Evolutionary conservation across 2,888 invertebrate species (phyloP).

Genomic region (Crematogaster levior): DNA sequence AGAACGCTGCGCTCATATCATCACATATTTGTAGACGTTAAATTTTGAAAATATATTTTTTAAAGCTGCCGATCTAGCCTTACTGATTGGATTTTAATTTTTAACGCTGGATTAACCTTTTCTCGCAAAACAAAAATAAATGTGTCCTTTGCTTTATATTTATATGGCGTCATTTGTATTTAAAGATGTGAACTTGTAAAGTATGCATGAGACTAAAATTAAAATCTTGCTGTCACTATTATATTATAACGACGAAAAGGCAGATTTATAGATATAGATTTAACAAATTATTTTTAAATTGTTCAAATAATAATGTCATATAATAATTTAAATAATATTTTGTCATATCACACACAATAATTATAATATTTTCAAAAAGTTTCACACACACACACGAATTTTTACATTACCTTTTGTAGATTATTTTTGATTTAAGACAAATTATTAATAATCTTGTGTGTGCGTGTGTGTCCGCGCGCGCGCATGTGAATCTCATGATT

Average conservation of each 20-base stretch:
- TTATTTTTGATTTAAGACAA: no score
- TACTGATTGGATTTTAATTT: background rate
- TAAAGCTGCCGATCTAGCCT: background rate
- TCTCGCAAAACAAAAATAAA: background rate
- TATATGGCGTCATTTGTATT: background rate
- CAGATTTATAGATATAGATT: background rate
- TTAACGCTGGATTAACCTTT: background rate
- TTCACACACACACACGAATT: no score
- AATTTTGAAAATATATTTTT: background rate
- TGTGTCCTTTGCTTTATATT: background rate
- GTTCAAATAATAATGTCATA: background rate
- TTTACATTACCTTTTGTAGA: no score
- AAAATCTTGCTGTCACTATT: background rate
- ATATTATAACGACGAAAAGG: background rate
- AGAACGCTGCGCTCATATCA: background rate
- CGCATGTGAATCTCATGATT: background rate
- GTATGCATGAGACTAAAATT: background rate
- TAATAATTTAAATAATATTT: no score
- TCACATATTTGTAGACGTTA: background rate
- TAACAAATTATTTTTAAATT: background rate
- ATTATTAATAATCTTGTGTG: no score
- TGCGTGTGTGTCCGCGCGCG: no score
- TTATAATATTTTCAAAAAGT: no score
- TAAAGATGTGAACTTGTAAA: background rate
- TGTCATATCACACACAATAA: no score